Evolutionary conservation across 2,888 invertebrate genomes (phyloP), one percentile per base, ranked within the genome.

Genomic region (Diadromus collaris): DNA sequence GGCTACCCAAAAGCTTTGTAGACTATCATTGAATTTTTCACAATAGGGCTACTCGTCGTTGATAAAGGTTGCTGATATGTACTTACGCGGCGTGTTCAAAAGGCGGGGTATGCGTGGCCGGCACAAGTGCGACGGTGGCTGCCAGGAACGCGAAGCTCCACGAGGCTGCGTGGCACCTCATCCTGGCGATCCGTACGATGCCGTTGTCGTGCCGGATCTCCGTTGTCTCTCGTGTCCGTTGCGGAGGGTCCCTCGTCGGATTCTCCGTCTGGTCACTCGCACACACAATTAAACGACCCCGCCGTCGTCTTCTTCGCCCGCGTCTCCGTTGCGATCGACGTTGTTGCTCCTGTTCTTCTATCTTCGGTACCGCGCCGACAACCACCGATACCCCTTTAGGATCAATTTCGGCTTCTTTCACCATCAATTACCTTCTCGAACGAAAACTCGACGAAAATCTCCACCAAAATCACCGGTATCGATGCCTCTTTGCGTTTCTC

Each of bases 21-120:
- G 9, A 19, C n/a, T 16, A 5, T 16, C 16, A 56, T 56, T n/a
- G 3, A 56, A 58, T 46, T 51, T 54, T 63, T 19, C 21, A 64
- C 58, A 41, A 68, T 72, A 34, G 16, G n/a, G 64, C 41, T 58
- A n/a, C 54, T 63, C 46, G 32, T 56, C 51, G 56, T 41, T 21
- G 24, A 21, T 29, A 2, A 29, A 56, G 13, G 27, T 16, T 13
- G 27, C 19, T 51, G 16, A 4, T 41, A 24, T 29, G 83, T 92
- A 94, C 94, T 94, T 89, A 94, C 94, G 93, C 94, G 90, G 94
- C 94, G 76, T 91, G 88, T 83, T 90, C 91, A 87, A 91, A 90
- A 82, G 91, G 89, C 81, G 89, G 87, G 90, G 92, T 92, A 89
- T 93, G 92, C 84, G 92, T 92, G 88, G 93, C 92, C 86, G 93